Percentiles rank a stretch among this genome's conserved stretches.
phyloP scores from a whole-genome alignment of 2,113 vertebrate species.

The Prionailurus viverrinus region DNA sequence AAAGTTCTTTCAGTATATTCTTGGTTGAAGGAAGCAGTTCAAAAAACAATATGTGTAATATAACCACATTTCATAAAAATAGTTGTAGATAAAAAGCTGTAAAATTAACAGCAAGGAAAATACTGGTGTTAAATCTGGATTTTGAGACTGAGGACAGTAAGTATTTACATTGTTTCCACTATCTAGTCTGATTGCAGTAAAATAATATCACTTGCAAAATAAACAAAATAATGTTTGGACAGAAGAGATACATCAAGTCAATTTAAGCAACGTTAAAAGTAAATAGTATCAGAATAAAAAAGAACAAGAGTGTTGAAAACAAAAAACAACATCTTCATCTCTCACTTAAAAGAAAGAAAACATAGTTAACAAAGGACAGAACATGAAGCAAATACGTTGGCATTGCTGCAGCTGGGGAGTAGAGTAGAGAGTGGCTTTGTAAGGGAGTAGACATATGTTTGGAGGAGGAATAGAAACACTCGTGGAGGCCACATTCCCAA shows the following conservation, averaged over 20 bases:
- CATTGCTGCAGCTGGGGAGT: neutral
- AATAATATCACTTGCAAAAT: neutral
- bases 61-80: conserved; percentile 4
- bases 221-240: neutral
- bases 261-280: neutral
- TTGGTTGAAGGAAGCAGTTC: neutral
- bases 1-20: neutral
- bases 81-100: neutral
- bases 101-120: neutral
- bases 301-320: neutral
- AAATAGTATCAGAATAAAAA: neutral
- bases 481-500: neutral
- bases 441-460: neutral
- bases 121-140: neutral
- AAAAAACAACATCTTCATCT: neutral
- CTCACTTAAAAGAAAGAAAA: neutral
- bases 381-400: neutral
- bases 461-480: neutral
- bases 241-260: neutral
- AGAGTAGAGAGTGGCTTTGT: neutral
- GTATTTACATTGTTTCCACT: neutral
- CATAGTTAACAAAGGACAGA: neutral
- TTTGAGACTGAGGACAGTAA: neutral
- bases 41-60: neutral
- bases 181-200: neutral